Evolutionary conservation across 2,888 invertebrate genomes (phyloP).

Genomic region (Sthenelais limicola): DNA sequence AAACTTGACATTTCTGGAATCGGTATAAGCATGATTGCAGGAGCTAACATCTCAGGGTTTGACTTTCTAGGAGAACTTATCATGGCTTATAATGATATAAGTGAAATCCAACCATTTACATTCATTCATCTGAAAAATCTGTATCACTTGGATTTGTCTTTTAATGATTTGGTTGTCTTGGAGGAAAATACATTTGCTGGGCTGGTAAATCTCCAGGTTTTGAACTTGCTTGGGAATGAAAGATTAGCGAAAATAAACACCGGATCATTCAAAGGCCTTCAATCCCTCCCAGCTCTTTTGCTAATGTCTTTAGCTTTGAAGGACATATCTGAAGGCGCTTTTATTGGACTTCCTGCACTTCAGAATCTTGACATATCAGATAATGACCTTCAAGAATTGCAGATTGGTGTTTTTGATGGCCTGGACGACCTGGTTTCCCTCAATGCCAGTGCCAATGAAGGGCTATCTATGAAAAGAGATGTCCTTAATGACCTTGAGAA

Average conservation of each 20-base stretch:
- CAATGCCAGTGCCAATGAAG: slow-evolving; percentile 4
- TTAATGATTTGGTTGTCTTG: background rate
- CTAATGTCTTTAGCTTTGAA: too few species aligned
- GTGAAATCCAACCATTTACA: background rate
- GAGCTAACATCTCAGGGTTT: slow-evolving; percentile 8
- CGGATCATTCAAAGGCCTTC: slow-evolving; percentile 13
- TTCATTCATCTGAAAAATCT: slow-evolving; percentile 20
- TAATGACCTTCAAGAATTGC: background rate
- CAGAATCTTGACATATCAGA: slow-evolving; percentile 26
- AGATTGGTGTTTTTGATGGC: background rate
- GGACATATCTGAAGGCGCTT: background rate
- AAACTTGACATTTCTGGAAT: too few species aligned
- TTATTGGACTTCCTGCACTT: slow-evolving; percentile 11
- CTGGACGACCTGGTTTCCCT: background rate
- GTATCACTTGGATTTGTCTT: slow-evolving; percentile 29
- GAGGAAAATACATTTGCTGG: slow-evolving; percentile 13
- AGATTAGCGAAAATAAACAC: background rate
- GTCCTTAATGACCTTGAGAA: slow-evolving; percentile 8
- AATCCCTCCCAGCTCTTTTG: background rate
- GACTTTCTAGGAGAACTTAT: slow-evolving; percentile 8
- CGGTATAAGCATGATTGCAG: background rate
- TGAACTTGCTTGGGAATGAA: slow-evolving; percentile 16
- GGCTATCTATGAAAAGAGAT: background rate
- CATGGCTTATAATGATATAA: slow-evolving; percentile 6
- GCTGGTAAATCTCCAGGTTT: background rate